Percentiles rank a stretch among this genome's conserved stretches.
These are phyloP conservation scores for Takifugu rubripes DNA, from an alignment of 2,797 vertebrate species.

Conservation along the genomic window DNA sequence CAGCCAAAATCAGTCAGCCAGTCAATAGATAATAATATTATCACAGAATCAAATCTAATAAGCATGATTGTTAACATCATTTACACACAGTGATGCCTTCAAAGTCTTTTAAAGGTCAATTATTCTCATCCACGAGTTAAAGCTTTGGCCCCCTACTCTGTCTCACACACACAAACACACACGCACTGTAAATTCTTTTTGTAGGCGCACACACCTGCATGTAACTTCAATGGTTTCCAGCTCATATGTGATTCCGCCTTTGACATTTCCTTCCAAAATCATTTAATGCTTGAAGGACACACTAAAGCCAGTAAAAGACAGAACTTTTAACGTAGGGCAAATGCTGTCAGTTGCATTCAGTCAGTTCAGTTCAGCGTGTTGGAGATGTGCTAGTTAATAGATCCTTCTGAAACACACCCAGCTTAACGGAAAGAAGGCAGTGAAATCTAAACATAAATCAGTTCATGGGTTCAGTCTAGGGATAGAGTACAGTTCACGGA, in stretches of 20 bases:
- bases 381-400: constrained; percentile 53
- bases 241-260: constrained; percentile 12
- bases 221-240: neutral
- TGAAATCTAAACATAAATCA: constrained; percentile 59
- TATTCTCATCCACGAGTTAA: constrained; percentile 43
- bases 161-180: constrained; percentile 4
- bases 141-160: constrained; percentile 10
- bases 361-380: constrained; percentile 27
- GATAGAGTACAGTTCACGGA: constrained; percentile 34
- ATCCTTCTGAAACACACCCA: constrained; percentile 46
- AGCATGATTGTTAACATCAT: no score
- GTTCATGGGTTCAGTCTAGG: constrained; percentile 42
- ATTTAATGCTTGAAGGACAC: constrained; percentile 26
- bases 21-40: no score
- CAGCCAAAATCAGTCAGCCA: no score
- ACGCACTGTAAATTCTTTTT: no score
- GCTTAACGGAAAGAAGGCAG: constrained; percentile 47
- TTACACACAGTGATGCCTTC: no score
- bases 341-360: constrained; percentile 33
- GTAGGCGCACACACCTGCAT: no score
- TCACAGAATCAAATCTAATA: no score
- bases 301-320: constrained; percentile 23
- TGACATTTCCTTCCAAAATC: constrained; percentile 12
- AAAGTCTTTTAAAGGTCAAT: constrained; percentile 28
- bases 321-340: constrained; percentile 15